phyloP scores from a whole-genome alignment of 2,888 invertebrate species.

The Sympetrum striolatum region DNA sequence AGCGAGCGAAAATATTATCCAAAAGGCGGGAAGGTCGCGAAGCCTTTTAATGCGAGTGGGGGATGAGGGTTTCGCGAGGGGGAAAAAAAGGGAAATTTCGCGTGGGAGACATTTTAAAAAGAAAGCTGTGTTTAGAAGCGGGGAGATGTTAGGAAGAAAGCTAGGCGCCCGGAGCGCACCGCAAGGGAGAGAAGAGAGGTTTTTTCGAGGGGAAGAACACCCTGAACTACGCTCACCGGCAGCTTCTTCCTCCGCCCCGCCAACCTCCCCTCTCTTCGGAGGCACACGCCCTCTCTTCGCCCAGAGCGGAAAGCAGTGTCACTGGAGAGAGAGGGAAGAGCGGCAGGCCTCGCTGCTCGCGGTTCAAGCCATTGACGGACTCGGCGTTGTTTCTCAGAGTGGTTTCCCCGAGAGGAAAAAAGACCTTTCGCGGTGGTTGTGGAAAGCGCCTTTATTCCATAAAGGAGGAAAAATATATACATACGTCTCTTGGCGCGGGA shows the following conservation, averaged over 20 bases:
- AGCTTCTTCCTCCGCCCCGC: not conserved
- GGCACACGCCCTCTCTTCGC: conserved; percentile 19
- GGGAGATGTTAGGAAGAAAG: conserved; percentile 5
- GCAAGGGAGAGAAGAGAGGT: not conserved
- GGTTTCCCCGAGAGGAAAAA: not conserved
- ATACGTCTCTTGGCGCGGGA: not conserved
- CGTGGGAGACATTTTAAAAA: not conserved
- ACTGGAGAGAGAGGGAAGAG: not conserved
- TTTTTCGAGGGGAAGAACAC: not conserved
- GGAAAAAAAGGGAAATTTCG: not conserved
- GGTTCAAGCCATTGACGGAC: not conserved
- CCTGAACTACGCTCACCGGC: not conserved
- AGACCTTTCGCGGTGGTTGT: not conserved
- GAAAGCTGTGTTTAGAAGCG: not conserved
- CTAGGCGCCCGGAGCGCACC: not conserved
- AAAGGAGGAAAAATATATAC: not conserved
- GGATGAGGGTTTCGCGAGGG: not conserved
- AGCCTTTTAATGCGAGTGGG: not conserved
- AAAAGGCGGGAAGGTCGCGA: not conserved
- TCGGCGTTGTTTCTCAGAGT: not conserved
- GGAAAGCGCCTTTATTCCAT: not conserved
- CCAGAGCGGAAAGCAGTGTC: conserved; percentile 26
- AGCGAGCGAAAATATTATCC: not conserved
- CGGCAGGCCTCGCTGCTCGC: not conserved
- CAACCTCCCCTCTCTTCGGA: not conserved